These are phyloP conservation scores for Fragum fragum DNA, from an alignment of 2,888 invertebrate species.

Conservation along the genomic window DNA sequence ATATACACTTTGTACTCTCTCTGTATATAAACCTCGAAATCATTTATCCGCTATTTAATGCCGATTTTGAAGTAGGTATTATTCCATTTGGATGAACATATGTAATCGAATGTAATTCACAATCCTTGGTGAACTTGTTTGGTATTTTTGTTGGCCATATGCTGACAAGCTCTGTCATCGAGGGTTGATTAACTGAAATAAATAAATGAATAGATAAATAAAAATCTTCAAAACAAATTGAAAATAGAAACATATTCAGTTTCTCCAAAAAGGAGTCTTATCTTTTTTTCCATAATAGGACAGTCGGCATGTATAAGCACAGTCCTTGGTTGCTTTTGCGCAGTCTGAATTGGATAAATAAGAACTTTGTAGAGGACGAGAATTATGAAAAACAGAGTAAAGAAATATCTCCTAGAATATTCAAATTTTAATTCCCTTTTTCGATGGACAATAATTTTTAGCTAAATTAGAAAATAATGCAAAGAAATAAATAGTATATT, in stretches of 20 bases:
- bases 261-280: too few species aligned
- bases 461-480: too few species aligned
- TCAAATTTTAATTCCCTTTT: too few species aligned
- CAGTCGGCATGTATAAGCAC: too few species aligned
- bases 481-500: too few species aligned
- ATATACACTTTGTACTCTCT: background rate
- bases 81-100: constrained; percentile 10
- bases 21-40: background rate
- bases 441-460: too few species aligned
- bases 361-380: background rate
- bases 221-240: too few species aligned
- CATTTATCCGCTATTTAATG: background rate
- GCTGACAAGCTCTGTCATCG: background rate
- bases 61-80: background rate
- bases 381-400: too few species aligned
- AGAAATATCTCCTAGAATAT: too few species aligned
- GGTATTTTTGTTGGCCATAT: background rate
- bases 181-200: background rate
- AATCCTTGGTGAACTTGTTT: background rate
- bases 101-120: background rate
- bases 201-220: background rate
- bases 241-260: too few species aligned
- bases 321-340: too few species aligned
- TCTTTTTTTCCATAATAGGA: background rate
- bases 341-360: too few species aligned